Evolutionary conservation across 2,888 invertebrate genomes (phyloP).

Genomic region (Cosmorhoe ocellata): DNA sequence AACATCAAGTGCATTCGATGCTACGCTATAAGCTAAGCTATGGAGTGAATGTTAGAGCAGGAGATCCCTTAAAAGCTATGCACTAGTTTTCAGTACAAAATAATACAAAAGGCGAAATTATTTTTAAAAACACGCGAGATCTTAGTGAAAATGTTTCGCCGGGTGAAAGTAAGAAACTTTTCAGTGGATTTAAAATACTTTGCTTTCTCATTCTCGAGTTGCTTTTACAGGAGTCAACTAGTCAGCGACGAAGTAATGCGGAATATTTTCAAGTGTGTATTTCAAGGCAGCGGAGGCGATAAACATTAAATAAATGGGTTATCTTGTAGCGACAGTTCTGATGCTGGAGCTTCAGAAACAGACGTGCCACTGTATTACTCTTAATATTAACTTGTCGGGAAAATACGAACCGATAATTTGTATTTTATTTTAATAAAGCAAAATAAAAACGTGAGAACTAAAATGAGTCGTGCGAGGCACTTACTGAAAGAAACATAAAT

Average conservation of each 20-base stretch:
- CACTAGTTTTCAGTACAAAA: conserved; percentile 1
- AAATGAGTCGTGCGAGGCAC: too few species aligned
- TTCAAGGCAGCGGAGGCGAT: conserved; percentile 4
- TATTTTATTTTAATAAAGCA: too few species aligned
- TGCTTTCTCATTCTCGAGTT: conserved; percentile 1
- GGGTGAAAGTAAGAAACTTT: background rate
- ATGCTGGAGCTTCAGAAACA: conserved; percentile 1
- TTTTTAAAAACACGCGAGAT: conserved; percentile 2
- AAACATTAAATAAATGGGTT: conserved; percentile 8
- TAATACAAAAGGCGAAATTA: conserved; percentile 6
- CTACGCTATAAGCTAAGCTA: conserved; percentile 5
- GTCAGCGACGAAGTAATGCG: background rate
- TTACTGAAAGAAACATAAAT: too few species aligned
- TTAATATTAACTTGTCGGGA: background rate
- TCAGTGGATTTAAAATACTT: background rate
- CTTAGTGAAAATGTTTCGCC: conserved; percentile 3
- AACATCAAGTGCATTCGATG: conserved; percentile 3
- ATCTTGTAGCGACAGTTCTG: conserved; percentile 17
- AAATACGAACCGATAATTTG: too few species aligned
- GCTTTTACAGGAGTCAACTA: background rate
- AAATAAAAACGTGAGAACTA: too few species aligned
- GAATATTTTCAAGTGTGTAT: conserved; percentile 2
- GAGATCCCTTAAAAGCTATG: background rate
- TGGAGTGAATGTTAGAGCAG: background rate
- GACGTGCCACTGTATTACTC: conserved; percentile 1